Base-by-base conservation (phyloP, 2,113 vertebrate species). In the Limanda limanda region DNA sequence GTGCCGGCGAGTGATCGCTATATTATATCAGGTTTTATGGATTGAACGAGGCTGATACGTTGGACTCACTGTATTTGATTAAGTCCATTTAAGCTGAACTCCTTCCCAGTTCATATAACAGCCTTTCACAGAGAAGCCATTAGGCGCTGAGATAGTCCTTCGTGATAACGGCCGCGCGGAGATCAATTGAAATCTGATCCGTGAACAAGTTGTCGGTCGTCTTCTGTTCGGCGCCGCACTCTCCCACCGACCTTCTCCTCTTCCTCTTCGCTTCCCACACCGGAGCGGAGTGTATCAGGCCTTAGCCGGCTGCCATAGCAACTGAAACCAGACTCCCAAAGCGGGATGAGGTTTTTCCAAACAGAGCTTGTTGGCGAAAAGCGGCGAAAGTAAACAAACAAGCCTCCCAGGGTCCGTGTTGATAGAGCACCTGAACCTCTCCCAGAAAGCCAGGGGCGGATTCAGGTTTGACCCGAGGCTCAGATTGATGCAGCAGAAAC, bases 101-200 rank as follows among this genome's bases (percentile, higher is more conserved):
- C 76, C 25, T 47, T 63, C 63, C 74, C 63, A 67, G 87, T 76
- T 81, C 68, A 82, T 62, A 51, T 58, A 76, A 57, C 37, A 68
- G 68, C 61, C 74, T 86, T 84, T 90, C 82, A 79, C 82, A 79
- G 67, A 74, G 81, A 76, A 73, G 73, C 89, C 83, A 86, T 88
- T 87, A 88, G 76, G 59, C 67, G 72, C 75, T 7, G 63, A 81
- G 71, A 78, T 73, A 57, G 76, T 75, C 72, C 6, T 81, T 74
- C 12, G 24, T 35, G 79, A 82, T 80, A 86, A 82, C 51, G 70
- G 74, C 57, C 54, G 55, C 71, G 35, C 21, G 63, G 67, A 82
- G 86, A 92, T 92, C 91, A 89, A 90, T 91, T 82, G 79, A 86
- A 88, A 89, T 85, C 88, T 72, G 5, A 90, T 91, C 76, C 71